Conservation (phyloP, 2,113 vertebrate genomes). For the Brachyhypopomus gauderio region DNA sequence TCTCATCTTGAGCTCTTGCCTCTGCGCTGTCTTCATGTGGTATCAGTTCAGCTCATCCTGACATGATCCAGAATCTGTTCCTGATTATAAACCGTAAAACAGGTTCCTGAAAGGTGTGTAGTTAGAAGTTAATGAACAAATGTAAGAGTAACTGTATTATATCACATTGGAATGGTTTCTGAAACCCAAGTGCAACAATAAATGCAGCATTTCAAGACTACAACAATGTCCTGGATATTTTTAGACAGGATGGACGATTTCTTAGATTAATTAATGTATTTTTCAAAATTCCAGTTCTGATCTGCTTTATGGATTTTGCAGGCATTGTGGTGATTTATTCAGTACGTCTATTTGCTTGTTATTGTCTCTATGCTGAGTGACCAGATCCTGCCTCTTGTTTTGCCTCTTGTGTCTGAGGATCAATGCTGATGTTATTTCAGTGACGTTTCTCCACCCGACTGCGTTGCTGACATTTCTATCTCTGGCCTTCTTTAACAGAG, state of each 20-base stretch:
- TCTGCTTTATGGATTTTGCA: not conserved
- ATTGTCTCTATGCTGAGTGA: conserved; percentile 45
- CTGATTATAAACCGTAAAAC: no score
- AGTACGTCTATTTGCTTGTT: conserved; percentile 49
- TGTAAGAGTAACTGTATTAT: no score
- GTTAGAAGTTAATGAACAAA: no score
- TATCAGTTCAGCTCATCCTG: no score
- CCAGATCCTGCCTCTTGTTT: conserved; percentile 50
- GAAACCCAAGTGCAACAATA: no score
- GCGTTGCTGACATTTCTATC: conserved; percentile 60
- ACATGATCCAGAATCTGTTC: no score
- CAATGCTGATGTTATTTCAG: conserved; percentile 47
- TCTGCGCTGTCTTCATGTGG: no score
- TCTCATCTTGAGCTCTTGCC: no score
- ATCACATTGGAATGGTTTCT: no score
- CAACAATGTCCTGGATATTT: no score
- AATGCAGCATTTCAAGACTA: no score
- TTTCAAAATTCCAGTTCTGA: not conserved
- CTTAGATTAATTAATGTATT: not conserved
- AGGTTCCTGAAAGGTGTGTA: no score
- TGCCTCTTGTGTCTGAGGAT: conserved; percentile 45
- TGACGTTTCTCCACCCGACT: conserved; percentile 48
- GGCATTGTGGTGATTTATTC: not conserved
- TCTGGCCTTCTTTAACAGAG: conserved; percentile 43
- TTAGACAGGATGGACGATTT: not conserved